Conservation (phyloP, 2,797 vertebrate species). For the Danio kyathit region DNA sequence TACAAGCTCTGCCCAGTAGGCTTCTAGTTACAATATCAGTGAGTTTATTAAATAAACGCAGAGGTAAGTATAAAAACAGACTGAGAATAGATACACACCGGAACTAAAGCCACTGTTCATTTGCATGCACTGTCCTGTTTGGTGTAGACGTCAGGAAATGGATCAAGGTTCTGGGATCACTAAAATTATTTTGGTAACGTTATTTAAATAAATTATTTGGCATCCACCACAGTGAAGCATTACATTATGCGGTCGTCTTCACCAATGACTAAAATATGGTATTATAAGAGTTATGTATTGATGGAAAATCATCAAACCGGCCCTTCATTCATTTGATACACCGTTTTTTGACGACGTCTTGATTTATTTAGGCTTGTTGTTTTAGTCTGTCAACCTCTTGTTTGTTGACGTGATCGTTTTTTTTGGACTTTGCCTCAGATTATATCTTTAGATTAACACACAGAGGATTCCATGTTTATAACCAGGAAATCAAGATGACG, state of each 20-base stretch:
- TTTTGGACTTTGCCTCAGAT: constrained; percentile 28
- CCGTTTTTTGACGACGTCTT: not conserved
- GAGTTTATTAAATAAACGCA: not conserved
- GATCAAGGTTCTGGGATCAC: not conserved
- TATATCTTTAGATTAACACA: not conserved
- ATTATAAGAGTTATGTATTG: not conserved
- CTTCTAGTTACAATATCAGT: not conserved
- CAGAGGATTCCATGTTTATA: not conserved
- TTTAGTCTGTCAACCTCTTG: not conserved
- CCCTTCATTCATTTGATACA: not conserved
- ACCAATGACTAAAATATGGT: not conserved
- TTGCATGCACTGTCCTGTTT: not conserved
- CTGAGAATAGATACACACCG: not conserved
- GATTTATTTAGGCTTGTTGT: not conserved
- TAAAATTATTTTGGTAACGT: not conserved
- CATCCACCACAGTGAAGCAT: not conserved
- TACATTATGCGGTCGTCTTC: not conserved
- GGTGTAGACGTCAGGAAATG: not conserved
- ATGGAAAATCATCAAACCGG: not conserved
- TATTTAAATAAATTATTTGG: not conserved
- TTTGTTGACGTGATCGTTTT: not conserved
- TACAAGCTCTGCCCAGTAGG: not conserved
- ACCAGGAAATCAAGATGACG: not conserved
- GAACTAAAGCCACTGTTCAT: constrained; percentile 1
- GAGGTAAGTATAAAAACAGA: not conserved